phyloP scores from a whole-genome alignment of 1,140 invertebrate genomes.

The Neoseiulus cucumeris region DNA sequence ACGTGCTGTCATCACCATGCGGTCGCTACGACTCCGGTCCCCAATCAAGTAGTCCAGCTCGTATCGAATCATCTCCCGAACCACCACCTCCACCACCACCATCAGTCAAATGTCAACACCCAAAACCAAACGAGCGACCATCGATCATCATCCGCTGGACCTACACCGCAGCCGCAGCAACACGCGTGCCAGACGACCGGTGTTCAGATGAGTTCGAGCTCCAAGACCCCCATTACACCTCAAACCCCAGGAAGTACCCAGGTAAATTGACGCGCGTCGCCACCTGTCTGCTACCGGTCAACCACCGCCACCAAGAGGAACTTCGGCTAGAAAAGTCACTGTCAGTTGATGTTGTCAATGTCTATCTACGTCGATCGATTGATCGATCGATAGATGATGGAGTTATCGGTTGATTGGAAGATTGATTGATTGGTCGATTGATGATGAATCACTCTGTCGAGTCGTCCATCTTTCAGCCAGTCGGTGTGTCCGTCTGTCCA shows the following conservation, averaged over 20 bases:
- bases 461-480: too few species aligned
- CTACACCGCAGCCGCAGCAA: conserved; percentile 4
- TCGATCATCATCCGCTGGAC: background rate
- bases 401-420: background rate
- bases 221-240: conserved; percentile 11
- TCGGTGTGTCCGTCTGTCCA: too few species aligned
- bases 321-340: too few species aligned
- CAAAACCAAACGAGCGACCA: background rate
- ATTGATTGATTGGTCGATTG: background rate
- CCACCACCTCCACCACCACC: background rate
- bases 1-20: conserved; percentile 10
- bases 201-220: conserved; percentile 3
- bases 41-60: conserved; percentile 9
- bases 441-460: background rate
- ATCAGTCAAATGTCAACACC: background rate
- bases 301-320: too few species aligned
- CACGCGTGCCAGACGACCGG: conserved; percentile 10
- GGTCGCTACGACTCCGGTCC: conserved; percentile 10
- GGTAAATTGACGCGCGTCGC: background rate
- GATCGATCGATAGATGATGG: background rate
- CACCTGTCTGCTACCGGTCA: too few species aligned
- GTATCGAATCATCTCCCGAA: background rate
- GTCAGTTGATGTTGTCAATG: too few species aligned
- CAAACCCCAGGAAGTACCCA: conserved; percentile 10
- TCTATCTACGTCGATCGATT: background rate